Percentiles rank a stretch among this genome's conserved stretches.
Evolutionary conservation across 2,797 vertebrate species (phyloP).

Genomic region (Coluber constrictor): DNA sequence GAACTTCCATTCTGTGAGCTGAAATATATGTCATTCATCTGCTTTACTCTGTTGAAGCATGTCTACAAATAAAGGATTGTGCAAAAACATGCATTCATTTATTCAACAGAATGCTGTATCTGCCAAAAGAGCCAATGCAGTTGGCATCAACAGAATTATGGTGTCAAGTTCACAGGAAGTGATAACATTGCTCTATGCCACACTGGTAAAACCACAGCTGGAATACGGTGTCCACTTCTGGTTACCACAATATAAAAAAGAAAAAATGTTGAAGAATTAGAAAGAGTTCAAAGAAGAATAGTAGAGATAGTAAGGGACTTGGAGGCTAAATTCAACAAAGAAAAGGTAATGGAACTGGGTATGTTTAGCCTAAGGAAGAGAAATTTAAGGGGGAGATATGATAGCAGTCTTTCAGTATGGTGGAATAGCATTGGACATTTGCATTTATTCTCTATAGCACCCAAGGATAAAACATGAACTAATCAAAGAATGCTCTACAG

Average conservation of each 20-base stretch:
- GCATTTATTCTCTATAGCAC: neutral
- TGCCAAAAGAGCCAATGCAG: neutral
- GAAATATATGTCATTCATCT: neutral
- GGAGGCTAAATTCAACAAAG: neutral
- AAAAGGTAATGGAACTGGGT: neutral
- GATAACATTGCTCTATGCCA: neutral
- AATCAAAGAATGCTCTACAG: neutral
- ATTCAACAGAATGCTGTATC: neutral
- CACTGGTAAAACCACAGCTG: neutral
- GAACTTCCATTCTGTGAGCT: neutral
- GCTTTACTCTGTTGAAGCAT: neutral
- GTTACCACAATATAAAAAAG: neutral
- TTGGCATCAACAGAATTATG: neutral
- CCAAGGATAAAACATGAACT: neutral
- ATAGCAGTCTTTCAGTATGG: neutral
- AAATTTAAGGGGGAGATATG: neutral
- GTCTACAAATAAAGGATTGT: neutral
- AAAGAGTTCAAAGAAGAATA: neutral
- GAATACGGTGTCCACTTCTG: neutral
- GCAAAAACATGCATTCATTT: neutral
- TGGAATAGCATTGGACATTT: neutral
- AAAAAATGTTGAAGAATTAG: neutral
- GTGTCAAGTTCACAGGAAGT: neutral
- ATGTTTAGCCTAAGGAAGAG: neutral
- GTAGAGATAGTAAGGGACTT: neutral